These are phyloP conservation scores for Conus ventricosus DNA, from an alignment of 1,140 invertebrate genomes.

Conservation along the genomic window DNA sequence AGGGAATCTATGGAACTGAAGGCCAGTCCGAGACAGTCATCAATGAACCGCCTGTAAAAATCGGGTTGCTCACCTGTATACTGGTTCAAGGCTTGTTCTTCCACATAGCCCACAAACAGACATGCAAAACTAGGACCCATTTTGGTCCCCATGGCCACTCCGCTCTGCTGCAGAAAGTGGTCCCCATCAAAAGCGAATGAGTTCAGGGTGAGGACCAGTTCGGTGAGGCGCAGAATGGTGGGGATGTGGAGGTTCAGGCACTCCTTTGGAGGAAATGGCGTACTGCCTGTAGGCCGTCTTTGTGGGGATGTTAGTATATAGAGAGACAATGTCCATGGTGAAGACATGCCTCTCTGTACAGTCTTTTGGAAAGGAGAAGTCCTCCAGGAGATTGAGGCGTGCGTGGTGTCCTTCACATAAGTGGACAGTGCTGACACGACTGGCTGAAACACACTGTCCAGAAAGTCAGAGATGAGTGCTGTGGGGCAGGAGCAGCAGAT, in stretches of 20 bases:
- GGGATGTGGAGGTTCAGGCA: not conserved
- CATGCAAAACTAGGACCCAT: conserved; percentile 23
- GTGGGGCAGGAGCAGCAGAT: not conserved
- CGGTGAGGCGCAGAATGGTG: not conserved
- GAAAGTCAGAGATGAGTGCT: not conserved
- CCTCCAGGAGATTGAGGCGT: not conserved
- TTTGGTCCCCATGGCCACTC: conserved; percentile 28
- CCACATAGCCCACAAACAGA: not conserved
- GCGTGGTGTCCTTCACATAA: not conserved
- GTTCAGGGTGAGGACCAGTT: not conserved
- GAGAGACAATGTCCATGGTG: not conserved
- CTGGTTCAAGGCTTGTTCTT: not conserved
- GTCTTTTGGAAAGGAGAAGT: not conserved
- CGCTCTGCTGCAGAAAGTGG: not conserved
- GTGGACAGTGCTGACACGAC: not conserved
- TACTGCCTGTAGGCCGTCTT: not conserved
- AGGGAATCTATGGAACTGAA: too few relatives aligned
- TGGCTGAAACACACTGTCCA: not conserved
- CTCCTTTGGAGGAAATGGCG: not conserved
- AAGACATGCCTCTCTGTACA: not conserved
- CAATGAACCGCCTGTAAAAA: too few relatives aligned
- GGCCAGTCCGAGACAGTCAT: too few relatives aligned
- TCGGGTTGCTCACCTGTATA: too few relatives aligned
- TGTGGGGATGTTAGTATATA: not conserved
- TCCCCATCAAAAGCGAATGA: conserved; percentile 7